These are phyloP conservation scores for Apis dorsata DNA, from an alignment of 1,140 invertebrate genomes.

Conservation along the genomic window DNA sequence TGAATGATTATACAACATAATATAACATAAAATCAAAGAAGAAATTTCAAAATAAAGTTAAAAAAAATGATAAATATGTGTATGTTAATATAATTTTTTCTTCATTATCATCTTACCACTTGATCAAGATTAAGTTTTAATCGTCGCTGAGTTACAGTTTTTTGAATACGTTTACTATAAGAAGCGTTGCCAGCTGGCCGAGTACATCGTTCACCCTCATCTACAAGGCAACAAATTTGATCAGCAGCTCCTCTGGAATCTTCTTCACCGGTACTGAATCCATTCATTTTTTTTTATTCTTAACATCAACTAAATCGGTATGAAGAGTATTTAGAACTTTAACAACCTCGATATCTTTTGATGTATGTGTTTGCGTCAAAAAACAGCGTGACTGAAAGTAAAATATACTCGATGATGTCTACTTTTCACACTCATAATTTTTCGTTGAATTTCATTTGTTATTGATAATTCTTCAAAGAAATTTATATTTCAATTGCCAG, in stretches of 20 bases:
- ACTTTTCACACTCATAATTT: slow-evolving; percentile 34
- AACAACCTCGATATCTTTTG: slow-evolving; percentile 36
- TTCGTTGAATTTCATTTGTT: slow-evolving; percentile 23
- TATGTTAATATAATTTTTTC: background rate
- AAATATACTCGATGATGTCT: slow-evolving; percentile 29
- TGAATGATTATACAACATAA: background rate
- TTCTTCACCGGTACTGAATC: slow-evolving; percentile 94
- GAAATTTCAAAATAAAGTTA: background rate
- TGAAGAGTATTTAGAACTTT: slow-evolving; percentile 48
- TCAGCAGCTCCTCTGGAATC: slow-evolving; percentile 90
- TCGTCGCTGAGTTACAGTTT: slow-evolving; percentile 95
- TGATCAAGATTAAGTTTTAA: slow-evolving; percentile 94
- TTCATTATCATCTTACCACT: slow-evolving; percentile 80
- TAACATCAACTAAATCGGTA: slow-evolving; percentile 49
- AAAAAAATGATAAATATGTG: background rate
- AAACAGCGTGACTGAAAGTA: slow-evolving; percentile 24
- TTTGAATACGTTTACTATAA: slow-evolving; percentile 97
- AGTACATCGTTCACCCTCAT: slow-evolving; percentile 92
- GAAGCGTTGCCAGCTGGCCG: slow-evolving; percentile 96
- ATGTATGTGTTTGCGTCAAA: slow-evolving; percentile 22
- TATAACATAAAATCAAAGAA: background rate
- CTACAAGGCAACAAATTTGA: slow-evolving; percentile 96
- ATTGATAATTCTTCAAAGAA: background rate
- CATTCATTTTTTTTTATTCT: slow-evolving; percentile 83
- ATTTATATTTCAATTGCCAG: background rate